A percentile compares a stretch with the other conserved stretches of the same genome.
Evolutionary conservation across 2,797 vertebrate genomes (phyloP).

Genomic region (Huso huso): DNA sequence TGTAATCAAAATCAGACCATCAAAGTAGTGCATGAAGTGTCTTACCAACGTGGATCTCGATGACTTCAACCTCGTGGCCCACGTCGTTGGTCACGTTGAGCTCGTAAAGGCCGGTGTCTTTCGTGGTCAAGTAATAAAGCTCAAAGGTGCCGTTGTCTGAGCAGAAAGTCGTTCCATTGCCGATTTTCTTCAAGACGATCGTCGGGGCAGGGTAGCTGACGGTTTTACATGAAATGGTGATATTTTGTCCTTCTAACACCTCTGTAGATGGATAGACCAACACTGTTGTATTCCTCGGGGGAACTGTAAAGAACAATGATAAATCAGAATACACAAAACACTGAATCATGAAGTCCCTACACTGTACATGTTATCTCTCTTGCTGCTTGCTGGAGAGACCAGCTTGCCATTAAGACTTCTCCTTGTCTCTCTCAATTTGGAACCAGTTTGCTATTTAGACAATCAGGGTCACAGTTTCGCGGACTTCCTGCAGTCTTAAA

Average conservation of each 20-base stretch:
- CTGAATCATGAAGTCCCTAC: no score
- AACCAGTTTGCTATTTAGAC: no score
- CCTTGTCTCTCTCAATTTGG: no score
- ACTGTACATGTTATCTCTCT: no score
- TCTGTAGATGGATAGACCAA: slow-evolving; percentile 45
- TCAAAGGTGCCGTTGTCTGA: slow-evolving; percentile 50
- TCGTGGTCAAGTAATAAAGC: slow-evolving; percentile 46
- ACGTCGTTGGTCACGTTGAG: slow-evolving; percentile 52
- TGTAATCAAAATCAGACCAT: background rate
- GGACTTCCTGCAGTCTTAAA: no score
- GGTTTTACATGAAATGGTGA: slow-evolving; percentile 49
- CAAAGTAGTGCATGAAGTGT: background rate
- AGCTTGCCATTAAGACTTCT: no score
- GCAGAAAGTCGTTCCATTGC: slow-evolving; percentile 38
- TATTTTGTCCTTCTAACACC: slow-evolving; percentile 56
- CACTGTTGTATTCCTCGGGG: slow-evolving; percentile 52
- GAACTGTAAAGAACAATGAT: slow-evolving; percentile 40
- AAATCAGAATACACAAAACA: no score
- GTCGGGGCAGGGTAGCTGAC: slow-evolving; percentile 48
- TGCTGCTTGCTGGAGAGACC: no score
- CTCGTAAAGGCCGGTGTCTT: slow-evolving; percentile 47
- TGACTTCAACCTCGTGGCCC: slow-evolving; percentile 46
- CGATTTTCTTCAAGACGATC: slow-evolving; percentile 51
- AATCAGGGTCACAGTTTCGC: no score
- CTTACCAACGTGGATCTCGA: slow-evolving; percentile 52